phyloP scores from a whole-genome alignment of 2,888 invertebrate species.

The Erebia ligea region DNA sequence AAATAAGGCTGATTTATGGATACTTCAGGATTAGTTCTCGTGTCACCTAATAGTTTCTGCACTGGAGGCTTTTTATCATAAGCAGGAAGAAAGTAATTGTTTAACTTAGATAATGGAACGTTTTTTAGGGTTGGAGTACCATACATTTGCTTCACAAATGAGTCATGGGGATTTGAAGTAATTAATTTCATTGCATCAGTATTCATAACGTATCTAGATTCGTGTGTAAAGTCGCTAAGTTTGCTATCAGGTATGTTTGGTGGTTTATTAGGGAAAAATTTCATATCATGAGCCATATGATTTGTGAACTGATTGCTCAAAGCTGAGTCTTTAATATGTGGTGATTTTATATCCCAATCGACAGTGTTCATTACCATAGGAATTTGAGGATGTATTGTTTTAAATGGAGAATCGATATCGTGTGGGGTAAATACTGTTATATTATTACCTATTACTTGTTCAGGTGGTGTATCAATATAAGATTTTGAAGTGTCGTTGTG shows the following conservation, averaged over 20 bases:
- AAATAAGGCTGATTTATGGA: constrained; percentile 45
- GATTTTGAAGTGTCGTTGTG: constrained; percentile 51
- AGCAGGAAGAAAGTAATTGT: constrained; percentile 58
- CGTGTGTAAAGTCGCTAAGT: constrained; percentile 47
- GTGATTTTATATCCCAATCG: constrained; percentile 41
- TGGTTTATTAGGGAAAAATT: constrained; percentile 43
- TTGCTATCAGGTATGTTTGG: constrained; percentile 49
- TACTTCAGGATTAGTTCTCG: constrained; percentile 26
- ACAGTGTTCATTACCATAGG: constrained; percentile 43
- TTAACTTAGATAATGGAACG: constrained; percentile 51
- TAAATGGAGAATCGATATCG: constrained; percentile 53
- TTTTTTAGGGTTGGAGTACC: constrained; percentile 49
- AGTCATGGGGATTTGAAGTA: constrained; percentile 43
- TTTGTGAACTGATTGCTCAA: constrained; percentile 22
- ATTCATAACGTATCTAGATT: constrained; percentile 27
- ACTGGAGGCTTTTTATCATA: constrained; percentile 45
- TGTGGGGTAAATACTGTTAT: constrained; percentile 58
- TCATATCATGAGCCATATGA: constrained; percentile 8
- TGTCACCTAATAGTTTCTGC: constrained; percentile 22
- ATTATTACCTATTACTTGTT: constrained; percentile 48
- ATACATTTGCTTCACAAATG: constrained; percentile 44
- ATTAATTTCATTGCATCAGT: constrained; percentile 38
- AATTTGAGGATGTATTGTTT: constrained; percentile 53
- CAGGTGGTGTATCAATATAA: constrained; percentile 23
- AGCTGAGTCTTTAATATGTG: constrained; percentile 17